A percentile compares a stretch with the other conserved stretches of the same genome.
Conservation (phyloP, 2,113 vertebrate genomes). For the Osmerus mordax region DNA sequence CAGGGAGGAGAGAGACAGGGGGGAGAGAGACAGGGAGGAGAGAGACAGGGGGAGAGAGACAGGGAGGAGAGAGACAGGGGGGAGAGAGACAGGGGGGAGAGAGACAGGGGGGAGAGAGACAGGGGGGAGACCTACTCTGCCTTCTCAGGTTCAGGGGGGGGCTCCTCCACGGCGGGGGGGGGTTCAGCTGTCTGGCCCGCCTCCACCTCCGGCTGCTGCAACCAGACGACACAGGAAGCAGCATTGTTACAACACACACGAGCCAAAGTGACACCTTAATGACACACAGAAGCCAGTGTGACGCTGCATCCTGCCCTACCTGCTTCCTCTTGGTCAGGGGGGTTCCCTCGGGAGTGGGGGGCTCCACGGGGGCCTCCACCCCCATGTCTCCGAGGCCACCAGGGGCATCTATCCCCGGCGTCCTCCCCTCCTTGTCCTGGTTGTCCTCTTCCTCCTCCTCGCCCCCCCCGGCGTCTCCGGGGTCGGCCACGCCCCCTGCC, state of each 20-base stretch:
- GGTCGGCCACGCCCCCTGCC: slow-evolving; percentile 67
- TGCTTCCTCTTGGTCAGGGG: slow-evolving; percentile 85
- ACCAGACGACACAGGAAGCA: not conserved
- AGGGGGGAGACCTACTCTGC: slow-evolving; percentile 75
- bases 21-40: not conserved
- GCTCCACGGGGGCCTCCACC: slow-evolving; percentile 78
- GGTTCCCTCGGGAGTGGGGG: slow-evolving; percentile 88
- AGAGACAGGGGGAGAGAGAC: not conserved
- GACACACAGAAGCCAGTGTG: no score
- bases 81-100: no score
- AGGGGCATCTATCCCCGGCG: slow-evolving; percentile 73
- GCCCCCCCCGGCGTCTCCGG: slow-evolving; percentile 69
- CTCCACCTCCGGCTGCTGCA: slow-evolving; percentile 60
- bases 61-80: not conserved
- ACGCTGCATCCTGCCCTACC: slow-evolving; percentile 22
- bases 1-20: no score
- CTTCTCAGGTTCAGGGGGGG: slow-evolving; percentile 78
- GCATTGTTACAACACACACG: no score
- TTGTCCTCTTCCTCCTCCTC: slow-evolving; percentile 76
- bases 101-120: not conserved
- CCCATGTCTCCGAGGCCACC: slow-evolving; percentile 91
- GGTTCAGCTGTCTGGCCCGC: slow-evolving; percentile 60
- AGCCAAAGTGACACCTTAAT: no score
- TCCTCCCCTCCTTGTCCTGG: slow-evolving; percentile 76
- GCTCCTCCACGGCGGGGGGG: slow-evolving; percentile 59